Conservation (phyloP, 2,113 vertebrate species). For the Rhynchopsitta pachyrhyncha region DNA sequence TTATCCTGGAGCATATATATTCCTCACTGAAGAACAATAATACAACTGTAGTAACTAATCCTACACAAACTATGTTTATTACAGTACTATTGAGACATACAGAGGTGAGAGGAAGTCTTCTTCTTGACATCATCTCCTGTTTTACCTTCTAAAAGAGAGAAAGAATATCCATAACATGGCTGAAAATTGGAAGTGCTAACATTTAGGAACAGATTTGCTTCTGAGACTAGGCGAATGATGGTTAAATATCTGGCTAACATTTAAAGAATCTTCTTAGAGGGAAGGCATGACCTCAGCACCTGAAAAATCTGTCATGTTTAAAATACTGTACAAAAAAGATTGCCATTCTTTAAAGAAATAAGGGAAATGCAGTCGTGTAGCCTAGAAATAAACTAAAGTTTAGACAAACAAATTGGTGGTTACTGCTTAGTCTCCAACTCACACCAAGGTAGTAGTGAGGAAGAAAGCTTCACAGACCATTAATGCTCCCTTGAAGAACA, state of each 20-base stretch:
- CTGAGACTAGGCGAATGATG: neutral
- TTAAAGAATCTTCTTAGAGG: neutral
- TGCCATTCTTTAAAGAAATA: neutral
- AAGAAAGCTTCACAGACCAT: neutral
- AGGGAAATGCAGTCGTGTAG: neutral
- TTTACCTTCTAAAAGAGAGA: neutral
- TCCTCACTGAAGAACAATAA: neutral
- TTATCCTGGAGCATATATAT: neutral
- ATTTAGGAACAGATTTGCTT: neutral
- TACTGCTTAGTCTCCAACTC: neutral
- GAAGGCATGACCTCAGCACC: neutral
- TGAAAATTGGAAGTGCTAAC: neutral
- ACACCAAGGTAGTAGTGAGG: neutral
- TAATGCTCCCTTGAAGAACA: neutral
- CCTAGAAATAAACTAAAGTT: neutral
- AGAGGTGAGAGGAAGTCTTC: neutral
- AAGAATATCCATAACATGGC: neutral
- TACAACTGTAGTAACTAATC: neutral
- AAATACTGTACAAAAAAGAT: neutral
- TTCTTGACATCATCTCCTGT: neutral
- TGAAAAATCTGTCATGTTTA: neutral
- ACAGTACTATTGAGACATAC: neutral
- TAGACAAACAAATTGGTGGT: neutral
- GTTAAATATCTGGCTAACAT: neutral
- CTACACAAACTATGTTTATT: neutral